phyloP scores from a whole-genome alignment of 2,797 vertebrate genomes.

The Philypnodon macrostomus region DNA sequence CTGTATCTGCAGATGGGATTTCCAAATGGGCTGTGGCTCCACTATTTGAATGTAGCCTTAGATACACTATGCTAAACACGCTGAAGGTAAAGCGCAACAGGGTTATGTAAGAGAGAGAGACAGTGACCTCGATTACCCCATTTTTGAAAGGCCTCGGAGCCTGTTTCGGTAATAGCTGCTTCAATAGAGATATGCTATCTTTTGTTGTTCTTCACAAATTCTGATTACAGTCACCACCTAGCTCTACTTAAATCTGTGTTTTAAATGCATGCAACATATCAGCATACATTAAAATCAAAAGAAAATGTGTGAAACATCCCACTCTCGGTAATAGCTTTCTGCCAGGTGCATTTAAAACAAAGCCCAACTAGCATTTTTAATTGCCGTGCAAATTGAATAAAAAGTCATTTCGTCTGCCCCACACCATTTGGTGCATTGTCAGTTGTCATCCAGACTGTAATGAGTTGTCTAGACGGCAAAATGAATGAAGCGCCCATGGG shows the following conservation, averaged over 20 bases:
- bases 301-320: not conserved
- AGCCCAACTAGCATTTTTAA: conserved; percentile 43
- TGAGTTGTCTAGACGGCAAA: conserved; percentile 49
- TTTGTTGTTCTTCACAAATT: not conserved
- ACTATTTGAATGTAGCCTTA: conserved; percentile 6
- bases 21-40: conserved; percentile 6
- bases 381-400: conserved; percentile 37
- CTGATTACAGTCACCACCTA: not conserved
- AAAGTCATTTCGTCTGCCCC: conserved; percentile 40
- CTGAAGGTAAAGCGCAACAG: not conserved
- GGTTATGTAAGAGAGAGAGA: not conserved
- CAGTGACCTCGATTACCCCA: not conserved
- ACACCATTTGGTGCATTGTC: conserved; percentile 37
- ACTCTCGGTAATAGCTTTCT: conserved; percentile 11
- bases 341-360: conserved; percentile 26
- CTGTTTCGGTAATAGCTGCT: conserved; percentile 2
- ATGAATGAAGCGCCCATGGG: conserved; percentile 48
- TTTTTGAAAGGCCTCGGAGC: conserved; percentile 3
- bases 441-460: conserved; percentile 35
- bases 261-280: conserved; percentile 4
- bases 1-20: conserved; percentile 23
- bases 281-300: conserved; percentile 2
- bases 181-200: too few relatives aligned
- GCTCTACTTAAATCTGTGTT: not conserved
- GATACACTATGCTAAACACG: not conserved